Evolutionary conservation across 2,113 vertebrate genomes (phyloP).

Genomic region (Butorides virescens): DNA sequence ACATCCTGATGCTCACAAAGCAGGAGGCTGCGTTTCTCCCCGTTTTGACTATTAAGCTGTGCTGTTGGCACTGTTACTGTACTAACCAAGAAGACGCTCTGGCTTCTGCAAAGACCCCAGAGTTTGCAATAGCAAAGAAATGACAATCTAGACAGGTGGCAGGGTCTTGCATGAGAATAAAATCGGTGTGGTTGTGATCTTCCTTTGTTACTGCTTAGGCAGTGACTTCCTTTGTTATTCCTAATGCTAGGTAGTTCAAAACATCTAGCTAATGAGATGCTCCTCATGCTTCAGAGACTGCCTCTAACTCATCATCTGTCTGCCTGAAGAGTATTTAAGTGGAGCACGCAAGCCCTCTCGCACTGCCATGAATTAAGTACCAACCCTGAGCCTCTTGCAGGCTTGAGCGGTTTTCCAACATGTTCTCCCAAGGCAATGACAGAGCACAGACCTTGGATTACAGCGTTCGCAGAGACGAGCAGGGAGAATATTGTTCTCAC

Average conservation of each 20-base stretch:
- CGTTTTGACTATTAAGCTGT: background rate
- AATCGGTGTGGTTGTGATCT: background rate
- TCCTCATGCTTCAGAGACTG: background rate
- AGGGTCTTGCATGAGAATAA: background rate
- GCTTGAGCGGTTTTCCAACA: background rate
- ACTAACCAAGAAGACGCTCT: background rate
- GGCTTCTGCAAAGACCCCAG: background rate
- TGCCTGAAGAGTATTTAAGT: background rate
- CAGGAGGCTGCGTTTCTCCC: background rate
- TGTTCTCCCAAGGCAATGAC: background rate
- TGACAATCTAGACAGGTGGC: background rate
- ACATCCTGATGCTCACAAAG: background rate
- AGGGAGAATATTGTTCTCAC: background rate
- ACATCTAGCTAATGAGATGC: background rate
- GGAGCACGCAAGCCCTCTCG: background rate
- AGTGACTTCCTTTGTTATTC: background rate
- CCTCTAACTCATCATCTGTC: background rate
- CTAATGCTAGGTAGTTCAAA: background rate
- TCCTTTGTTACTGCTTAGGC: background rate
- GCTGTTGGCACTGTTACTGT: background rate
- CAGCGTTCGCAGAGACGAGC: background rate
- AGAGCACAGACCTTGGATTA: background rate
- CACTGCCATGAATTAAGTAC: background rate
- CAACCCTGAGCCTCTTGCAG: background rate
- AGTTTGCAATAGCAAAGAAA: background rate